Evolutionary conservation across 1,140 invertebrate genomes (phyloP), one percentile per base, ranked within the genome.

Genomic region (Drosophila ambigua): DNA sequence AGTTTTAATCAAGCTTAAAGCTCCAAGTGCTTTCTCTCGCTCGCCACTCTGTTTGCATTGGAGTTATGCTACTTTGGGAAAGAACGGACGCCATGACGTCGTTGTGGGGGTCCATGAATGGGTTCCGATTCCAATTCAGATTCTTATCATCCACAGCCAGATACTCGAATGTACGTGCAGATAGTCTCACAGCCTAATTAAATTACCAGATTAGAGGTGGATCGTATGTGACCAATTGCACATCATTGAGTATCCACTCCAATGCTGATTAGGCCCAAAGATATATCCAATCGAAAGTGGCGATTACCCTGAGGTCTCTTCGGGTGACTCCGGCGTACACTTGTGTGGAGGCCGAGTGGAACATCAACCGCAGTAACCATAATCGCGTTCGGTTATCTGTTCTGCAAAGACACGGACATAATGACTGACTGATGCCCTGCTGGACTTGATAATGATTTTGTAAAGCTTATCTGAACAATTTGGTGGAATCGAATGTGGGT

Each of bases 161-260:
- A 71, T 83, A 83, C 79, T 75, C 78, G 74, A 49, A 51, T 43
- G 61, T 55, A 74, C 31, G 57, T 52, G 26, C 51, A 72, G 54
- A 59, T 35, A 20, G 50, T 39, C 16, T 31, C 55, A 39, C 76
- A 73, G 67, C 65, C 60, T 55, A 52, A 41, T 73, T 65, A 57
- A 77, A 77, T 79, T 58, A 54, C n/a, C 53, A 63, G 78, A 80
- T 80, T 66, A 80, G 72, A 59, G 54, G 26, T 46, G 50, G 48
- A 48, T 57, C 46, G 63, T 71, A 72, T 72, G 55, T 72, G 67
- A 68, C 66, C 64, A 43, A 24, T 52, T 51, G 66, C 64, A 69
- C 45, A 43, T n/a, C 57, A 48, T 15, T 57, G 43, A 31, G 43
- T 69, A 68, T 43, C 35, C 51, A 43, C 45, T 43, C 44, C 16